Conservation (phyloP, 2,888 invertebrate species). For the Monopis laevigella region DNA sequence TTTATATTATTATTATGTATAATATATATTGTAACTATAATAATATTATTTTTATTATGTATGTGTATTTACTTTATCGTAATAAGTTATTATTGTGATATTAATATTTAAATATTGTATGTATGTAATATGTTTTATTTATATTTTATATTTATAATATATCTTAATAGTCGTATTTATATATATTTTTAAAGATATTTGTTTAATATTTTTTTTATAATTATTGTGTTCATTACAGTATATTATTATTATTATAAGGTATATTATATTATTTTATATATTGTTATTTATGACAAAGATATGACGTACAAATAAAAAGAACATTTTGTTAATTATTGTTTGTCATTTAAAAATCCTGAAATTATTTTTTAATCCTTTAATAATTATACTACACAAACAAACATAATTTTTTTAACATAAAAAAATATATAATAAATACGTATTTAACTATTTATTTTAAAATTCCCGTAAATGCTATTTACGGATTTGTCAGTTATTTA, state of each 20-base stretch:
- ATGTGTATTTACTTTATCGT: background rate
- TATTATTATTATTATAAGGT: background rate
- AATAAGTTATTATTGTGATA: slow-evolving; percentile 3
- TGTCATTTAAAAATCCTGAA: too few species aligned
- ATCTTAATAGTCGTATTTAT: slow-evolving; percentile 18
- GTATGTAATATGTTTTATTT: slow-evolving; percentile 6
- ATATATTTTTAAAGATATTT: slow-evolving; percentile 24
- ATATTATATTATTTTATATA: background rate
- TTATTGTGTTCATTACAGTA: slow-evolving; percentile 10
- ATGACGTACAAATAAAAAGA: slow-evolving; percentile 9
- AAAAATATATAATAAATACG: too few species aligned
- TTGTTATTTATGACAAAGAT: slow-evolving; percentile 6
- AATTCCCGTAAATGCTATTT: too few species aligned
- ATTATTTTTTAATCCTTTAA: too few species aligned
- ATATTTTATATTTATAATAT: slow-evolving; percentile 1
- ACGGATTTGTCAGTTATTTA: too few species aligned
- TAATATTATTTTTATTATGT: slow-evolving; percentile 8
- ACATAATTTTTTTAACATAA: too few species aligned
- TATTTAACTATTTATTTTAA: too few species aligned
- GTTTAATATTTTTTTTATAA: slow-evolving; percentile 26
- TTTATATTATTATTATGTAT: slow-evolving; percentile 11
- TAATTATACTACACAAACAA: too few species aligned
- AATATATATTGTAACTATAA: slow-evolving; percentile 1
- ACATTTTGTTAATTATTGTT: too few species aligned
- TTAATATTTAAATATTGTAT: background rate